Percentiles rank a stretch among this genome's conserved stretches.
Evolutionary conservation across 2,888 invertebrate genomes (phyloP).

Genomic region (Melipona bicolor): DNA sequence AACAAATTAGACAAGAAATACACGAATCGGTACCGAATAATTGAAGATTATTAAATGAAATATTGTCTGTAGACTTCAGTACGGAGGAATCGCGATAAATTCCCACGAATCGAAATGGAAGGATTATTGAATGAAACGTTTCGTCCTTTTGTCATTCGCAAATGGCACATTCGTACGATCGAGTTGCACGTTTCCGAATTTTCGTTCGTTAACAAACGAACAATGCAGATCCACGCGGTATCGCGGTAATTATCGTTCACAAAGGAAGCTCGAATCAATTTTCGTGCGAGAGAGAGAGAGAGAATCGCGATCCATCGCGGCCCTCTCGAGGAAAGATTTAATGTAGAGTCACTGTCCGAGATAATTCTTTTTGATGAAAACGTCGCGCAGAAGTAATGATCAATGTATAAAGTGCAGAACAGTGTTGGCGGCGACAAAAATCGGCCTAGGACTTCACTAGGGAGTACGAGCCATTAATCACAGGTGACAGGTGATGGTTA

Average conservation of each 20-base stretch:
- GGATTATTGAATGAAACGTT: neutral
- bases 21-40: no score
- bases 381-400: conserved; percentile 53
- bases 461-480: conserved; percentile 55
- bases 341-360: conserved; percentile 38
- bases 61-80: no score
- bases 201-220: neutral
- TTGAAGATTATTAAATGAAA: no score
- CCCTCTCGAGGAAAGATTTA: conserved; percentile 14
- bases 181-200: neutral
- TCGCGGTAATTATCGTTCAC: neutral
- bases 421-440: conserved; percentile 60
- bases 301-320: neutral
- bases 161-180: neutral
- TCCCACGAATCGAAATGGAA: neutral
- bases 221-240: neutral
- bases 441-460: conserved; percentile 50
- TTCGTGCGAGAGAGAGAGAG: neutral
- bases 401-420: conserved; percentile 63
- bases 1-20: no score
- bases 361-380: conserved; percentile 40
- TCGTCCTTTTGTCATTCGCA: neutral
- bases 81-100: neutral
- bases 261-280: neutral
- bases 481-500: conserved; percentile 55